phyloP scores from a whole-genome alignment of 2,797 vertebrate species.

The Gadopsis bispinosus region DNA sequence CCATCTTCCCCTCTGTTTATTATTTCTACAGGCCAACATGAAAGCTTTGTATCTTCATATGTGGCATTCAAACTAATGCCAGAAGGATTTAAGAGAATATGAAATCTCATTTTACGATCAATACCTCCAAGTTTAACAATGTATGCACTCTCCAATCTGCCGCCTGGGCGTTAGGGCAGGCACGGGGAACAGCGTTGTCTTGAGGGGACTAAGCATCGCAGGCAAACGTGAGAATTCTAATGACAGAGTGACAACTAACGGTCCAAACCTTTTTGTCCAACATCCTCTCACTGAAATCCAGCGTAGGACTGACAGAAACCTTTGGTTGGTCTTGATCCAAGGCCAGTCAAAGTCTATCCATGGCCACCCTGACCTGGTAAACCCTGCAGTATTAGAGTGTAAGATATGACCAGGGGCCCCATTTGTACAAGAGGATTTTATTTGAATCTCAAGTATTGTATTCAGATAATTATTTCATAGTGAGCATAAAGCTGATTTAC shows the following conservation, averaged over 20 bases:
- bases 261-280: conserved; percentile 64
- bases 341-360: conserved; percentile 75
- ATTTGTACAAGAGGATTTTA: conserved; percentile 69
- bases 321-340: conserved; percentile 74
- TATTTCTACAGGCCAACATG: conserved; percentile 76
- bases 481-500: not conserved
- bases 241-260: conserved; percentile 74
- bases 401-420: conserved; percentile 66
- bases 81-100: not conserved
- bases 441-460: conserved; percentile 33
- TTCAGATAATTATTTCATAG: not conserved
- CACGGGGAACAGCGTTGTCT: conserved; percentile 84
- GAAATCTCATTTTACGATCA: not conserved
- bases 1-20: conserved; percentile 66
- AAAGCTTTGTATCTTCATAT: conserved; percentile 21
- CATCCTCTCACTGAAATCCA: conserved; percentile 69
- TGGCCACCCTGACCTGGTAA: conserved; percentile 64
- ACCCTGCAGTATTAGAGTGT: conserved; percentile 59
- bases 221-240: conserved; percentile 88
- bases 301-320: conserved; percentile 65
- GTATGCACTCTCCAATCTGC: conserved; percentile 67
- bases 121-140: conserved; percentile 14
- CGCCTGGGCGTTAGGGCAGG: conserved; percentile 69
- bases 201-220: conserved; percentile 85
- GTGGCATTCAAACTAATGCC: not conserved